These are phyloP conservation scores for Ammodytes dubius DNA, from an alignment of 2,113 vertebrate genomes.

Conservation along the genomic window DNA sequence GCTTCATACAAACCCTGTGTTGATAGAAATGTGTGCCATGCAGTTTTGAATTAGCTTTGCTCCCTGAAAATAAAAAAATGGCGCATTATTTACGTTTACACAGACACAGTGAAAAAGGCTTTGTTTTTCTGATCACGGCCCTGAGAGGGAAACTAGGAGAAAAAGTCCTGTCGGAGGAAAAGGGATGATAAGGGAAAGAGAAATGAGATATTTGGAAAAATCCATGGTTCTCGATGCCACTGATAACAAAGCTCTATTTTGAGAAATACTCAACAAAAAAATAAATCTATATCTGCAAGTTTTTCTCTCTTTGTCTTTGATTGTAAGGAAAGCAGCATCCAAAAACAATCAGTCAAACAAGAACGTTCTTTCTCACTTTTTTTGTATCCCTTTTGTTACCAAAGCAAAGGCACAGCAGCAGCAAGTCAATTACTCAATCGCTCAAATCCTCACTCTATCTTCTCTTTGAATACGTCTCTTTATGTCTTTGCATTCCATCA, in stretches of 20 bases:
- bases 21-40: conserved; percentile 8
- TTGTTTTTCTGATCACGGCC: conserved; percentile 55
- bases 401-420: conserved; percentile 32
- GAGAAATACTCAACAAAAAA: conserved; percentile 36
- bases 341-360: conserved; percentile 30
- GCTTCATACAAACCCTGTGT: conserved; percentile 19
- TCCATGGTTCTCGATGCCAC: conserved; percentile 32
- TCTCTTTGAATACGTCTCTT: conserved; percentile 35
- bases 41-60: conserved; percentile 19
- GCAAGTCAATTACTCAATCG: conserved; percentile 53
- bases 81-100: conserved; percentile 24
- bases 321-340: conserved; percentile 3
- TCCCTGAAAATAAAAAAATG: not conserved
- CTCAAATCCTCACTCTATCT: conserved; percentile 52
- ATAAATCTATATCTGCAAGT: conserved; percentile 38
- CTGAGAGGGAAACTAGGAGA: conserved; percentile 35
- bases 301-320: conserved; percentile 1
- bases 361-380: not conserved
- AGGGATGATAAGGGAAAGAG: conserved; percentile 23
- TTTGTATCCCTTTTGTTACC: conserved; percentile 32
- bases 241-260: conserved; percentile 39
- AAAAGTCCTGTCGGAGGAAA: conserved; percentile 49
- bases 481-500: not conserved
- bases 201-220: conserved; percentile 13
- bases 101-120: conserved; percentile 38